These are phyloP conservation scores for Anastrepha obliqua DNA, from an alignment of 1,140 invertebrate species.

Conservation along the genomic window DNA sequence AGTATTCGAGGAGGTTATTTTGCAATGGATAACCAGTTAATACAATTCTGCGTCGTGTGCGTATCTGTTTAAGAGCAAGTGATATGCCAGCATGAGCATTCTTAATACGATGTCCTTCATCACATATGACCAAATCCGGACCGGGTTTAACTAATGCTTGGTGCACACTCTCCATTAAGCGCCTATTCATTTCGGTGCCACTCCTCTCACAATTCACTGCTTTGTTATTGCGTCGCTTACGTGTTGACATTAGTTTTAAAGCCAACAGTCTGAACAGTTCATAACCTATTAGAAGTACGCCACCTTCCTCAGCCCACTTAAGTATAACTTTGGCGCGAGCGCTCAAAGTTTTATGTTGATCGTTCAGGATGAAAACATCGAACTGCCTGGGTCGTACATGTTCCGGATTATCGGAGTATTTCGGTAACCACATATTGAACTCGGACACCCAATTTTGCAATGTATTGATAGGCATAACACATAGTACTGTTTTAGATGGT, in stretches of 20 bases:
- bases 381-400: conserved; percentile 86
- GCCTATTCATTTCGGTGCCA: conserved; percentile 86
- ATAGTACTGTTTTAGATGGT: conserved; percentile 90
- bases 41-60: conserved; percentile 91
- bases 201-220: conserved; percentile 77
- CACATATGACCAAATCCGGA: conserved; percentile 95
- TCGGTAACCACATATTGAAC: conserved; percentile 96
- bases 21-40: conserved; percentile 97
- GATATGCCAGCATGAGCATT: conserved; percentile 96
- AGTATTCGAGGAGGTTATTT: conserved; percentile 96
- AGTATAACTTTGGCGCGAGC: conserved; percentile 86
- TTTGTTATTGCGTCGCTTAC: conserved; percentile 71
- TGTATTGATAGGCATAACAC: conserved; percentile 99
- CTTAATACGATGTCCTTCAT: conserved; percentile 97
- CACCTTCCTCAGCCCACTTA: conserved; percentile 91
- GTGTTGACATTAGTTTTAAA: conserved; percentile 80
- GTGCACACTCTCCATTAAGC: conserved; percentile 89
- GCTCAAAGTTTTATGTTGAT: conserved; percentile 93
- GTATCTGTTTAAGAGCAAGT: conserved; percentile 92
- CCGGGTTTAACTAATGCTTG: conserved; percentile 91
- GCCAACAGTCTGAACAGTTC: conserved; percentile 95
- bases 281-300: conserved; percentile 97
- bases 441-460: conserved; percentile 98
- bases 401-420: conserved; percentile 74
- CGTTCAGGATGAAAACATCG: conserved; percentile 92